Conservation (phyloP, 2,797 vertebrate genomes). For the Protosalanx chinensis region DNA sequence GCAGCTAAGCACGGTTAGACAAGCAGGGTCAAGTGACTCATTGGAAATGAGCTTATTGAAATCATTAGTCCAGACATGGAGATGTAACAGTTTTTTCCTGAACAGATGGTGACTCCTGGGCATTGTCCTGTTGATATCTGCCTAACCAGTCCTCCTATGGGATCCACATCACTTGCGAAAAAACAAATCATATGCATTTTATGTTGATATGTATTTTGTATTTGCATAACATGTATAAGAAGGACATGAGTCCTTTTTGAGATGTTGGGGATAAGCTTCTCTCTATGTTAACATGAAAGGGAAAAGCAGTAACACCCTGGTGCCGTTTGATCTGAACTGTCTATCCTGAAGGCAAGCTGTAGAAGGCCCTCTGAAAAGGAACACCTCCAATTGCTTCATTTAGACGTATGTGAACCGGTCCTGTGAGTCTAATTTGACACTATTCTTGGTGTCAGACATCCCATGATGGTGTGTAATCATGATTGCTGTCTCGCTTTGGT, state of each 20-base stretch:
- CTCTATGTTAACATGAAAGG: background rate
- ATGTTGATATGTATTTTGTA: background rate
- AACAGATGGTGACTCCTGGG: background rate
- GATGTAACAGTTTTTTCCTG: background rate
- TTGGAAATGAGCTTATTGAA: background rate
- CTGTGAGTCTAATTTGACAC: background rate
- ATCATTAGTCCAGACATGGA: background rate
- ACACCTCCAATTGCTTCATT: background rate
- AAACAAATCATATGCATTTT: background rate
- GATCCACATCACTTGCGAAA: background rate
- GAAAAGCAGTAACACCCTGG: background rate
- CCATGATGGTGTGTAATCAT: background rate
- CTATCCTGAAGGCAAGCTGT: background rate
- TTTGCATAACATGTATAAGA: background rate
- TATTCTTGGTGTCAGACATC: background rate
- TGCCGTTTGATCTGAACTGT: background rate
- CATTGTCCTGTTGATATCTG: slow-evolving; percentile 1
- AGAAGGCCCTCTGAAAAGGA: background rate
- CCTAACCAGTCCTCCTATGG: background rate
- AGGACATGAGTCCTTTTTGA: background rate
- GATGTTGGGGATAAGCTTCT: background rate
- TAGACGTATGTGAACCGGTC: background rate
- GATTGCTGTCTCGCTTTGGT: background rate
- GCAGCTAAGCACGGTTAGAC: background rate
- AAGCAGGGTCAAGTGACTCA: background rate